Percentiles rank a stretch among this genome's conserved stretches.
These are phyloP conservation scores for Istiophorus platypterus DNA, from an alignment of 2,113 vertebrate genomes.

Conservation along the genomic window DNA sequence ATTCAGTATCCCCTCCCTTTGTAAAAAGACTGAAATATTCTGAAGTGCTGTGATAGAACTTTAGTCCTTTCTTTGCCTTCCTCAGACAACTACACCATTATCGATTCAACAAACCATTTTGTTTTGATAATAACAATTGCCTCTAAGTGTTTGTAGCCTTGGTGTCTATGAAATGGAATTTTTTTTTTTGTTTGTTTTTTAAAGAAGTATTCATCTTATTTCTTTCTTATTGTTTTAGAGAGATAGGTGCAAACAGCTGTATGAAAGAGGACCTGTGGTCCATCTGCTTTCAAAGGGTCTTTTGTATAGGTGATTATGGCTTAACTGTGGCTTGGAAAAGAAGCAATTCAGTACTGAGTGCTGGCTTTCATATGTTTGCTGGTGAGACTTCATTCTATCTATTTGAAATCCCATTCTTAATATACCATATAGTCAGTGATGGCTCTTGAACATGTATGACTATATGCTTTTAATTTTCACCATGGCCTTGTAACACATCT, in stretches of 20 bases:
- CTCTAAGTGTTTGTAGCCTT: constrained; percentile 31
- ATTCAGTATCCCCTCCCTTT: constrained; percentile 15
- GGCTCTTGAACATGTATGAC: not conserved
- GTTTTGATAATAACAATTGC: constrained; percentile 69
- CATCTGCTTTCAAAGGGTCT: constrained; percentile 17
- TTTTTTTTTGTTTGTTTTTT: not conserved
- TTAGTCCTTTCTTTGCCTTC: constrained; percentile 41
- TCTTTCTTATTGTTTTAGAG: constrained; percentile 27
- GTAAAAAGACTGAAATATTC: constrained; percentile 23
- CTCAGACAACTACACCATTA: constrained; percentile 44
- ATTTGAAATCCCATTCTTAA: not conserved
- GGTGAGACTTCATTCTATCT: not conserved
- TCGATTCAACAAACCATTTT: constrained; percentile 62
- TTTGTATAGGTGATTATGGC: constrained; percentile 32
- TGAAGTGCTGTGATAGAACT: constrained; percentile 31
- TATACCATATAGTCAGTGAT: not conserved
- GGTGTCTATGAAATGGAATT: constrained; percentile 13
- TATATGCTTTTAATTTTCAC: not conserved
- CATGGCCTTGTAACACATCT: not conserved
- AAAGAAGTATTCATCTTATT: constrained; percentile 53
- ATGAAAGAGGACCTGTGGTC: constrained; percentile 31
- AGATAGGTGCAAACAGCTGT: constrained; percentile 39
- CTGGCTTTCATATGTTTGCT: not conserved
- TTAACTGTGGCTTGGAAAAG: constrained; percentile 16
- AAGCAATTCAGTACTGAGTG: not conserved